phyloP scores from a whole-genome alignment of 2,113 vertebrate species.

The Gorsachius goisagi region DNA sequence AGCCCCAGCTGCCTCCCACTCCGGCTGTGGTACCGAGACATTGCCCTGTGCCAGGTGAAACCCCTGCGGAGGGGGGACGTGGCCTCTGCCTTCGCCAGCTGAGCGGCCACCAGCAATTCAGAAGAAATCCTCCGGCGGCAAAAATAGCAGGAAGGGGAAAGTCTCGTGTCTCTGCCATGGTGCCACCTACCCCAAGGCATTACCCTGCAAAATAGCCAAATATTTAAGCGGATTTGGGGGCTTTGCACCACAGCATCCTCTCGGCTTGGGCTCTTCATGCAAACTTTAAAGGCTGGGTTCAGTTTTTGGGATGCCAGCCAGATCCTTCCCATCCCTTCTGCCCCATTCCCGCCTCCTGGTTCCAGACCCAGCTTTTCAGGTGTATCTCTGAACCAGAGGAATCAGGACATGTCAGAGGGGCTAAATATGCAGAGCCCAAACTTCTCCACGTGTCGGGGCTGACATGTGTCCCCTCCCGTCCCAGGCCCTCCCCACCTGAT shows the following conservation, averaged over 20 bases:
- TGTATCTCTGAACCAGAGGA: not conserved
- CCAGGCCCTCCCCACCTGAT: not conserved
- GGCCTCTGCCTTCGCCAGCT: not conserved
- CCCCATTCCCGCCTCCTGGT: not conserved
- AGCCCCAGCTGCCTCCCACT: not conserved
- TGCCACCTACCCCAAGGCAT: not conserved
- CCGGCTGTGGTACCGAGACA: accelerated
- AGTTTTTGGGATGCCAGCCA: not conserved
- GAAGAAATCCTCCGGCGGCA: not conserved
- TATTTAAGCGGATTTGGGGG: no score
- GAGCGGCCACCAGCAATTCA: not conserved
- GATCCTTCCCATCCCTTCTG: not conserved
- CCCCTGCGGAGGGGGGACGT: accelerated
- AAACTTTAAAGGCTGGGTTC: not conserved
- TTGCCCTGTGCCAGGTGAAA: not conserved
- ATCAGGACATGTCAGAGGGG: accelerated
- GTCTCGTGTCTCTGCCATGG: accelerated
- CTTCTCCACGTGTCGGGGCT: no score
- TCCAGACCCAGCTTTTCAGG: not conserved
- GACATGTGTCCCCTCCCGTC: accelerated
- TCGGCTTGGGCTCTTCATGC: accelerated
- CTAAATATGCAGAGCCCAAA: not conserved
- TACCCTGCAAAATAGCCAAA: not conserved
- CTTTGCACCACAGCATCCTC: not conserved
- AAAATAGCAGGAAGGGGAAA: not conserved